These are phyloP conservation scores for Manis javanica DNA, from an alignment of 2,797 vertebrate species.

Conservation along the genomic window DNA sequence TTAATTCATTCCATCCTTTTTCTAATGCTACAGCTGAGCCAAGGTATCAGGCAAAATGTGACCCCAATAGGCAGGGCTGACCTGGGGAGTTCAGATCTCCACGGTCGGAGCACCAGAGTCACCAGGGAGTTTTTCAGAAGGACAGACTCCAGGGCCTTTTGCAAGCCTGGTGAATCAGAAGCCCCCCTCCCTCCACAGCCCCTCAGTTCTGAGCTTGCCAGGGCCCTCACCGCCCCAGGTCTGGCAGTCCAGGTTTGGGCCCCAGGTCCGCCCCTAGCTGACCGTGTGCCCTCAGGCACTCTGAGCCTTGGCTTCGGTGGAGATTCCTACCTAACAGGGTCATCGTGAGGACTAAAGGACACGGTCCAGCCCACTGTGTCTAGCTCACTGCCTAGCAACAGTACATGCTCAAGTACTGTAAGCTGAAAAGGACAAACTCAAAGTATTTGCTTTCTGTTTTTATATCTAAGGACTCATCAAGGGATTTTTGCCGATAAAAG, in stretches of 20 bases:
- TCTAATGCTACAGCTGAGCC: background rate
- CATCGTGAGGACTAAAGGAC: background rate
- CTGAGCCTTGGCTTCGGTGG: background rate
- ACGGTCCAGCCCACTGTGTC: background rate
- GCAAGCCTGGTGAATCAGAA: background rate
- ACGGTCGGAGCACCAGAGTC: background rate
- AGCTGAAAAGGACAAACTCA: background rate
- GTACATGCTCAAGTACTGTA: background rate
- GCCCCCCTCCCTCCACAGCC: no score
- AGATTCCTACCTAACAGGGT: background rate
- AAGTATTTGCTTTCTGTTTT: slow-evolving; percentile 39
- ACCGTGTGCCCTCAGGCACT: rapidly evolving
- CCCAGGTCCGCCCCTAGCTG: no score
- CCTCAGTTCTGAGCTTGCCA: background rate
- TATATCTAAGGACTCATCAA: background rate
- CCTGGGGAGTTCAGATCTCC: background rate
- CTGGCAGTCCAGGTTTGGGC: background rate
- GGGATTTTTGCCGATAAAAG: slow-evolving; percentile 31
- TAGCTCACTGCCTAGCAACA: background rate
- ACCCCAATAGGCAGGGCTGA: background rate
- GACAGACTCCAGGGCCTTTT: background rate
- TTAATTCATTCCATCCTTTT: background rate
- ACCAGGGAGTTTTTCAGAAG: background rate
- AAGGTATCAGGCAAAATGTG: background rate
- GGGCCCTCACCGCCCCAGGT: background rate